Percentiles rank a stretch among this genome's conserved stretches.
phyloP scores from a whole-genome alignment of 2,888 invertebrate genomes.

The Aelia acuminata region DNA sequence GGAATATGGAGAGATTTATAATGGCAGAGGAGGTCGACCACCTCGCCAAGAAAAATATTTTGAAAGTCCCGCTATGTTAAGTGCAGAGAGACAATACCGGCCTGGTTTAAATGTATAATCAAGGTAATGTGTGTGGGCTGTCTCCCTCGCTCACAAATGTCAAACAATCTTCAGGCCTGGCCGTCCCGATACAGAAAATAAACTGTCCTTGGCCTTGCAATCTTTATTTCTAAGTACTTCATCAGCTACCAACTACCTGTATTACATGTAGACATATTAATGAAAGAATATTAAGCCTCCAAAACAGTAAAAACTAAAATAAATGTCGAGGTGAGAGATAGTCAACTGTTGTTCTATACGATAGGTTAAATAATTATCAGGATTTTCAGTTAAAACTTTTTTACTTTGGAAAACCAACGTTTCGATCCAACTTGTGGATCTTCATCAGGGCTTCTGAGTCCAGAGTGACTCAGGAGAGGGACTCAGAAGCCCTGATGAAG shows the following conservation, averaged over 20 bases:
- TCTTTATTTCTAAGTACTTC: not conserved
- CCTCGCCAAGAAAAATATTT: slow-evolving; percentile 37
- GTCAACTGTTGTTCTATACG: too few relatives aligned
- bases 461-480: too few relatives aligned
- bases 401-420: too few relatives aligned
- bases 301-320: too few relatives aligned
- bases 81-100: slow-evolving; percentile 44
- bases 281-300: too few relatives aligned
- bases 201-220: not conserved
- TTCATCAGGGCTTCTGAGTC: too few relatives aligned
- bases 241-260: not conserved
- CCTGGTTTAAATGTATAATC: slow-evolving; percentile 47
- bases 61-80: slow-evolving; percentile 43
- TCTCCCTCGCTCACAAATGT: not conserved
- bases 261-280: too few relatives aligned
- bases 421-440: too few relatives aligned
- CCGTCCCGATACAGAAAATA: not conserved
- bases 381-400: too few relatives aligned
- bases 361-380: too few relatives aligned
- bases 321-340: too few relatives aligned
- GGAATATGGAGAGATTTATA: not conserved
- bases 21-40: slow-evolving; percentile 37
- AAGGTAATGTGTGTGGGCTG: slow-evolving; percentile 36
- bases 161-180: not conserved
- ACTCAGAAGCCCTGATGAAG: too few relatives aligned